Percentiles rank a stretch among this genome's conserved stretches.
These are phyloP conservation scores for Andrena cerasifolii DNA, from an alignment of 1,140 invertebrate genomes.

Conservation along the genomic window DNA sequence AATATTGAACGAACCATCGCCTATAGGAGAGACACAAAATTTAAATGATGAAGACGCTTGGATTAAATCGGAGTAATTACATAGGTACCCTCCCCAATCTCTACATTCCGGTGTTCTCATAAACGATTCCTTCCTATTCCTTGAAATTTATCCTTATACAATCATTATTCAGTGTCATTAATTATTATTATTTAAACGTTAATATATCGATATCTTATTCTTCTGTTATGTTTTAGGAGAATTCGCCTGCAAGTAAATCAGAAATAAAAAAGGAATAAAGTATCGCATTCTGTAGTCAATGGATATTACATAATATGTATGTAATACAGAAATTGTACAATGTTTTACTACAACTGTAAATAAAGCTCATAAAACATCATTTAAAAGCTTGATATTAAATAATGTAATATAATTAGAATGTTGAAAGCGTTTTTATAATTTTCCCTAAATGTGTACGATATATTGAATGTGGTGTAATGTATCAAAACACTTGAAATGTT, in stretches of 20 bases:
- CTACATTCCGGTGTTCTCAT: neutral
- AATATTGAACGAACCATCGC: neutral
- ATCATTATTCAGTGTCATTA: neutral
- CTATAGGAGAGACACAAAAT: too few species aligned
- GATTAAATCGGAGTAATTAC: neutral
- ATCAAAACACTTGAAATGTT: too few species aligned
- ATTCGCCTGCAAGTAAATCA: slow-evolving; percentile 12
- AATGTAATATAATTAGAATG: neutral
- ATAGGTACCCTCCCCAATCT: slow-evolving; percentile 31
- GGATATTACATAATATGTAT: neutral
- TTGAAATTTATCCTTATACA: neutral
- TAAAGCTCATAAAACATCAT: slow-evolving; percentile 21
- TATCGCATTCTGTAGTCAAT: neutral
- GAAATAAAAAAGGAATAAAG: slow-evolving; percentile 28
- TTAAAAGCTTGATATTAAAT: neutral
- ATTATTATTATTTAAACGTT: neutral
- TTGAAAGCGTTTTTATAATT: too few species aligned
- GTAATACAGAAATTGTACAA: slow-evolving; percentile 5
- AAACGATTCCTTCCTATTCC: neutral
- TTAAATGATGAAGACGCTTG: neutral
- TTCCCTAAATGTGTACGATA: too few species aligned
- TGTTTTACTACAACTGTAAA: slow-evolving; percentile 14
- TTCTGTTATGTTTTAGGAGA: slow-evolving; percentile 46
- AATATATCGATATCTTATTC: neutral
- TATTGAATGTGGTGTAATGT: too few species aligned